A percentile compares a stretch with the other conserved stretches of the same genome.
phyloP scores from a whole-genome alignment of 2,888 invertebrate genomes.

The Xestia sexstrigata region DNA sequence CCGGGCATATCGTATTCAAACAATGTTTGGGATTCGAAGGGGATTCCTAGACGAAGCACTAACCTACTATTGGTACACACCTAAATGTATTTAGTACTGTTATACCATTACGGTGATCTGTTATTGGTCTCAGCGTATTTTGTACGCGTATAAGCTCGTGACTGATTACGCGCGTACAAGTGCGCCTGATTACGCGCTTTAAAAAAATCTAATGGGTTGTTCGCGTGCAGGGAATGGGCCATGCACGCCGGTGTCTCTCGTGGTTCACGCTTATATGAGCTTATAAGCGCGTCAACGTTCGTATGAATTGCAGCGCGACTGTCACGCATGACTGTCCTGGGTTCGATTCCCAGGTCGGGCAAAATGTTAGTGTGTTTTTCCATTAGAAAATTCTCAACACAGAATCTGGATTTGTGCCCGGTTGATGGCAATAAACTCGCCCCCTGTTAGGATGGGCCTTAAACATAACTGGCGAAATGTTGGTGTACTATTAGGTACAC shows the following conservation, averaged over 20 bases:
- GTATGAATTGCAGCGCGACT: not conserved
- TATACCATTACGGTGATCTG: not conserved
- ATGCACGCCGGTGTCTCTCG: not conserved
- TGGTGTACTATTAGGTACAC: too few relatives aligned
- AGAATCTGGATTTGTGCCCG: too few relatives aligned
- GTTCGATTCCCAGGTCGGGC: not conserved
- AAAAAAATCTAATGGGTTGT: too few relatives aligned
- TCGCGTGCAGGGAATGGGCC: not conserved
- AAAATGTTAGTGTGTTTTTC: not conserved
- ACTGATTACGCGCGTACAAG: too few relatives aligned
- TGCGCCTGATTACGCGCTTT: too few relatives aligned
- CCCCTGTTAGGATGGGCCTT: too few relatives aligned
- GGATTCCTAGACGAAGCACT: not conserved
- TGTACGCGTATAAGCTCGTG: not conserved
- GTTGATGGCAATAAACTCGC: too few relatives aligned
- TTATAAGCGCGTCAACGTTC: not conserved
- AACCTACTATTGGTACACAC: too few relatives aligned
- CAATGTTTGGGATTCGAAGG: slow-evolving; percentile 27
- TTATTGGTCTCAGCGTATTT: not conserved
- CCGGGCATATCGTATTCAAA: slow-evolving; percentile 10
- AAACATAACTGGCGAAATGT: too few relatives aligned
- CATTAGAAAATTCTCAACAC: too few relatives aligned
- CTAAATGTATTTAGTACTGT: not conserved
- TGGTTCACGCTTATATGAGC: not conserved
- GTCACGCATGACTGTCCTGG: not conserved